These are phyloP conservation scores for Apis cerana DNA, from an alignment of 1,140 invertebrate species.

Conservation along the genomic window DNA sequence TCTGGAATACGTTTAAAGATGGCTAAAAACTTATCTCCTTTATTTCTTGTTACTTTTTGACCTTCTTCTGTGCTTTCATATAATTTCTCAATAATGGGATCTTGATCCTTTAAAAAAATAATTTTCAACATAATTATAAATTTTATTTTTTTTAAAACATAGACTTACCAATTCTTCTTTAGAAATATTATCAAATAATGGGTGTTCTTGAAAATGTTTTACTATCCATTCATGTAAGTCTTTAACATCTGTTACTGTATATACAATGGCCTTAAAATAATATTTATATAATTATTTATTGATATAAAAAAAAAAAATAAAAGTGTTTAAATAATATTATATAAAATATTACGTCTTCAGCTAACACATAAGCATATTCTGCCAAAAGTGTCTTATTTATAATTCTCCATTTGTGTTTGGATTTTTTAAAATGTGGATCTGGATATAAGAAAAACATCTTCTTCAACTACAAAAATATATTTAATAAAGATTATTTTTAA, in stretches of 20 bases:
- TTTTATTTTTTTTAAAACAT: not conserved
- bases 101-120: slow-evolving; percentile 83
- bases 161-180: slow-evolving; percentile 74
- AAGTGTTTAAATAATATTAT: slow-evolving; percentile 31
- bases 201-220: slow-evolving; percentile 94
- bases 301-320: not conserved
- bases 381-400: slow-evolving; percentile 95
- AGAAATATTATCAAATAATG: slow-evolving; percentile 90
- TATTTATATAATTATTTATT: slow-evolving; percentile 19
- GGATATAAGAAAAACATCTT: slow-evolving; percentile 99
- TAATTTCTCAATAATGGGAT: slow-evolving; percentile 93
- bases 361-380: slow-evolving; percentile 98
- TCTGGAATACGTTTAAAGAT: slow-evolving; percentile 90
- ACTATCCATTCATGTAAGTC: slow-evolving; percentile 99
- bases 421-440: slow-evolving; percentile 99
- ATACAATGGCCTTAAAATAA: slow-evolving; percentile 90
- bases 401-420: slow-evolving; percentile 99
- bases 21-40: slow-evolving; percentile 96
- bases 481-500: too few species aligned
- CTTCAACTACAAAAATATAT: slow-evolving; percentile 85
- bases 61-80: slow-evolving; percentile 98
- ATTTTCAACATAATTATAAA: not conserved
- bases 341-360: slow-evolving; percentile 85
- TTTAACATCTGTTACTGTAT: slow-evolving; percentile 98
- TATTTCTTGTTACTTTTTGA: slow-evolving; percentile 97